These are phyloP conservation scores for Eleutherodactylus coqui DNA, from an alignment of 2,797 vertebrate species.

Conservation along the genomic window DNA sequence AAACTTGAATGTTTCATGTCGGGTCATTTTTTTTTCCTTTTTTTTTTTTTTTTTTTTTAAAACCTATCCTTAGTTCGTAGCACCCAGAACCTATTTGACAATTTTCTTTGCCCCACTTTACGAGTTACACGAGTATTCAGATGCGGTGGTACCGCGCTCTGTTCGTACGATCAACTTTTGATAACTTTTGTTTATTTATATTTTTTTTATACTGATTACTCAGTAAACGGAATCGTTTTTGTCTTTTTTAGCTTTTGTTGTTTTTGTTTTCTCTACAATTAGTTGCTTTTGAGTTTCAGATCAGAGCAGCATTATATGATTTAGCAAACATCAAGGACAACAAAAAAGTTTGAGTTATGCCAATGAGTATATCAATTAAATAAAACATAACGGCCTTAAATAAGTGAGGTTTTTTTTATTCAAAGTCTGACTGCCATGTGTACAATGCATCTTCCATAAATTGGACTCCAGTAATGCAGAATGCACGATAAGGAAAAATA, in stretches of 20 bases:
- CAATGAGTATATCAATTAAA: conserved; percentile 37
- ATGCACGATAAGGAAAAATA: not conserved
- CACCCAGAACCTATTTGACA: not conserved
- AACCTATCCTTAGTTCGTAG: not conserved
- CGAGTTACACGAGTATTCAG: conserved; percentile 1
- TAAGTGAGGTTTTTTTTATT: not conserved
- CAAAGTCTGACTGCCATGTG: not conserved
- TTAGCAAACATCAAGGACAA: not conserved
- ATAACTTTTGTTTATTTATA: conserved; percentile 53
- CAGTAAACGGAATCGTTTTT: conserved; percentile 21
- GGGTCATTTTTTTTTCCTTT: not conserved
- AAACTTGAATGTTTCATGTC: conserved; percentile 13
- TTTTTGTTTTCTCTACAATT: conserved; percentile 3
- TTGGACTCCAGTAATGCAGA: not conserved
- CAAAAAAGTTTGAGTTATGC: conserved; percentile 21
- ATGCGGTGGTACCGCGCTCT: not conserved
- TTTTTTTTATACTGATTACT: conserved; percentile 54
- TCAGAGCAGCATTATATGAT: not conserved
- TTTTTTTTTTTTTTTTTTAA: no score
- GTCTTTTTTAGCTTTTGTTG: not conserved
- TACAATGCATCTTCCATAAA: not conserved
- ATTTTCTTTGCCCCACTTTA: not conserved
- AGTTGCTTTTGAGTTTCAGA: not conserved
- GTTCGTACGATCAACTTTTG: conserved; percentile 4
- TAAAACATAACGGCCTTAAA: conserved; percentile 38